Conservation (phyloP, 2,113 vertebrate species). For the Phylloscopus trochilus region DNA sequence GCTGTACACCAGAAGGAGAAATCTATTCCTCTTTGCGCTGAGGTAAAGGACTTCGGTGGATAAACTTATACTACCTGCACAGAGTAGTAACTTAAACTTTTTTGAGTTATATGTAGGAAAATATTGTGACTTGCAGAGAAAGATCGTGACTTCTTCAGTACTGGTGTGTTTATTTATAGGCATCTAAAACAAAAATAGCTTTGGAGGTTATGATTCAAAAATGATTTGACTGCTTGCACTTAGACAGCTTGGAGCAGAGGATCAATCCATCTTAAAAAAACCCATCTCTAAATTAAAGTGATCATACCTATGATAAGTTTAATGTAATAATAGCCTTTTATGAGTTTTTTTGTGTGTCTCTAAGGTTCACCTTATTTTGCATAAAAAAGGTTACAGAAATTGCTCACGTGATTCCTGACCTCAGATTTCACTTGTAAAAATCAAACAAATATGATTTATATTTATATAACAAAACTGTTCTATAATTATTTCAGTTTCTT, state of each 20-base stretch:
- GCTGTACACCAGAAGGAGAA: neutral
- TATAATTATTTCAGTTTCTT: neutral
- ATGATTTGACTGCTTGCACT: neutral
- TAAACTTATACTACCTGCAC: neutral
- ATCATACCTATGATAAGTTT: neutral
- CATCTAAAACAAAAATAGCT: neutral
- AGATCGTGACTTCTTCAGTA: neutral
- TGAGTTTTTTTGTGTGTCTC: neutral
- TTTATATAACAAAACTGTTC: neutral
- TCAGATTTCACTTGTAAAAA: neutral
- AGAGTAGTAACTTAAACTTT: neutral
- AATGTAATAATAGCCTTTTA: neutral
- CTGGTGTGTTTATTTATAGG: neutral
- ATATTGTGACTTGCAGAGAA: neutral
- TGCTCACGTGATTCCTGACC: neutral
- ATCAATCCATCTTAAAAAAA: neutral
- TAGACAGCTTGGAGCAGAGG: neutral
- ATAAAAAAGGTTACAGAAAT: neutral
- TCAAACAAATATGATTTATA: neutral
- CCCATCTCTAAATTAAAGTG: neutral
- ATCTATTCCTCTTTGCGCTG: neutral
- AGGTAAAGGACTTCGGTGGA: neutral
- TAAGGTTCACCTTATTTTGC: neutral
- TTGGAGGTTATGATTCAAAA: neutral
- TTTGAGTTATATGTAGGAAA: neutral